Base-by-base conservation (phyloP, 1,140 invertebrate genomes). In the Drosophila varians region DNA sequence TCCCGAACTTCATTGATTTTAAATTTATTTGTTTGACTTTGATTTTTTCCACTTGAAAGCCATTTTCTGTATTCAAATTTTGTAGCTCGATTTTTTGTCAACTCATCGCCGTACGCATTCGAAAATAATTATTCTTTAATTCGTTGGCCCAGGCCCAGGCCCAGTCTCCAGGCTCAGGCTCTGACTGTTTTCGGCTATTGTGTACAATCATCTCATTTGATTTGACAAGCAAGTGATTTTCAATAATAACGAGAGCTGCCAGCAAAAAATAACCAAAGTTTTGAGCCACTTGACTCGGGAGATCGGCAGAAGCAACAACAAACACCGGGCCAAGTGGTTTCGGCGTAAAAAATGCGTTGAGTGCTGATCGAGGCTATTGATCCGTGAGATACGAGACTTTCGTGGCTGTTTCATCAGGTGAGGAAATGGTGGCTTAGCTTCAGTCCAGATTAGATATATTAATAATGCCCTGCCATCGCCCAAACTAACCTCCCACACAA, bases 141-240 rank as follows among this genome's bases (percentile, higher is more conserved):
- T 89, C 76, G 79, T 74, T 58, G 52, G 65, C 64, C 38, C 45
- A 45, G 64, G 28, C 56, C n/a, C n/a, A n/a, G n/a, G n/a, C n/a
- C n/a, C n/a, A 60, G 60, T 43, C 14, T 40, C 14, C 21, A 9
- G 26, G 2, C 23, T 4, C 16, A 19, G 26, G 54, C 12, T 19
- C 38, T n/a, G 38, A 23, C 42, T 46, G 26, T 36, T 53, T 52
- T 38, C n/a, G 36, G 70, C 45, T 53, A 73, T 89, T 89, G 74
- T 89, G 86, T 89, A 80, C 80, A 89, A 89, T 89, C 86, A 89
- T 89, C 86, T 80, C 79, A 89, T 89, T 86, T 89, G 86, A 89
- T 89, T 89, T 89, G 86, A 89, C 86, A 89, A 77, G 86, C 79
- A 89, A 89, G 86, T 89, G 86, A 89, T 89, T 89, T 89, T 86